These are phyloP conservation scores for Lagocephalus sceleratus DNA, from an alignment of 2,797 vertebrate genomes.

Conservation along the genomic window DNA sequence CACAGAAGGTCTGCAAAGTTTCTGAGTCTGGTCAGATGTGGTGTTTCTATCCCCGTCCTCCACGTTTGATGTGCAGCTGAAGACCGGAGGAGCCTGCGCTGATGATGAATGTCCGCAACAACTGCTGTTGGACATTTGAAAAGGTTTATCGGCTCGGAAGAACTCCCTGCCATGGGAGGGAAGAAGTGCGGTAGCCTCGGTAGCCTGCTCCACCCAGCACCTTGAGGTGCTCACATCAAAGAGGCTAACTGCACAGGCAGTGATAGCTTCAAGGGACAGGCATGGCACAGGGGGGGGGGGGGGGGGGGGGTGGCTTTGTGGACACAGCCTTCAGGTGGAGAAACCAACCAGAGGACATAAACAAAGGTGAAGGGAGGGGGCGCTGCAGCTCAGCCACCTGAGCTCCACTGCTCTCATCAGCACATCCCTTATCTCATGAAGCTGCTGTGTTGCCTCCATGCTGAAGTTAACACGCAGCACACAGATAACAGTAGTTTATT, in stretches of 20 bases:
- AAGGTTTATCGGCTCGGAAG: too few species aligned
- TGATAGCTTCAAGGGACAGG: constrained; percentile 43
- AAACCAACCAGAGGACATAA: constrained; percentile 34
- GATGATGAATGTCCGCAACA: too few species aligned
- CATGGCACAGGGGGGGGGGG: too few species aligned
- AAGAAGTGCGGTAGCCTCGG: too few species aligned
- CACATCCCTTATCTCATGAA: constrained; percentile 35
- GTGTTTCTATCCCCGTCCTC: neutral
- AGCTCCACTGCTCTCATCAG: constrained; percentile 30
- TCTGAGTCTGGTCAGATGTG: too few species aligned
- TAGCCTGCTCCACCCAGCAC: too few species aligned
- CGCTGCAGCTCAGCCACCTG: neutral
- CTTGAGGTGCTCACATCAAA: constrained; percentile 44
- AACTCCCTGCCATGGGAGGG: too few species aligned
- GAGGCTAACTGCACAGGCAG: constrained; percentile 34
- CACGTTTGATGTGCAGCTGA: neutral
- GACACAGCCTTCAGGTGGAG: constrained; percentile 16
- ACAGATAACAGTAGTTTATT: constrained; percentile 46
- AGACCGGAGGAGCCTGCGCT: too few species aligned
- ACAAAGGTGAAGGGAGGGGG: constrained; percentile 9
- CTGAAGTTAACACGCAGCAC: constrained; percentile 43
- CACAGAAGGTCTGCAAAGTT: neutral
- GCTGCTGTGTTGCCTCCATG: constrained; percentile 21
- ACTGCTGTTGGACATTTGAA: too few species aligned
- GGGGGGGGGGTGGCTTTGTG: too few species aligned